A percentile compares a stretch with the other conserved stretches of the same genome.
Conservation (phyloP, 2,888 invertebrate species). For the Ypsolopha scabrella region DNA sequence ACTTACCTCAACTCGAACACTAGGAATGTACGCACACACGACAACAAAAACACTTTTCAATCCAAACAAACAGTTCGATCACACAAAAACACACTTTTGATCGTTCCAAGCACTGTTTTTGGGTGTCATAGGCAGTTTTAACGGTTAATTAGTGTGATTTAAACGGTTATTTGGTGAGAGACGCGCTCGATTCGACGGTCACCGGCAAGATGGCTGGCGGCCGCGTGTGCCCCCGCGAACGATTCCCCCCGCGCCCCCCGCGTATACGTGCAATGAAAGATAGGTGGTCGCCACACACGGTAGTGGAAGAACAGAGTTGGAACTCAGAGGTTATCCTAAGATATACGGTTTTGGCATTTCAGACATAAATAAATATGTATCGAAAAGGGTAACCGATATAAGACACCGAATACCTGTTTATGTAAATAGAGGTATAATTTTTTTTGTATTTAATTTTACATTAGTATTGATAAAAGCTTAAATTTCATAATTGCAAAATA, state of each 20-base stretch:
- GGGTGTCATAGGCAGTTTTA: conserved; percentile 17
- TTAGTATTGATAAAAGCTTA: too few species aligned
- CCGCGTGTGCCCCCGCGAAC: conserved; percentile 42
- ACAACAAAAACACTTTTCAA: conserved; percentile 26
- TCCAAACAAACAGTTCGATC: conserved; percentile 29
- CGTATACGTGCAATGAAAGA: conserved; percentile 69
- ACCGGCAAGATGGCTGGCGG: conserved; percentile 63
- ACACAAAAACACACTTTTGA: conserved; percentile 16
- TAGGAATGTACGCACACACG: conserved; percentile 50
- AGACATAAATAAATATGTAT: too few species aligned
- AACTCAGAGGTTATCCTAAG: conserved; percentile 33
- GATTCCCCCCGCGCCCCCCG: conserved; percentile 49
- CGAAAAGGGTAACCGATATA: too few species aligned
- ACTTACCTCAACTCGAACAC: conserved; percentile 62
- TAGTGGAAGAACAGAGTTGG: conserved; percentile 24
- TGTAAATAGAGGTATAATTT: too few species aligned
- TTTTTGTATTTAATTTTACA: too few species aligned
- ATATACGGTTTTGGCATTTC: too few species aligned
- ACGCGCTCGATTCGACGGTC: conserved; percentile 63
- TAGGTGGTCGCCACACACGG: conserved; percentile 55
- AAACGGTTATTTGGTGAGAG: conserved; percentile 53
- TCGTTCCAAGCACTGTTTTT: conserved; percentile 15
- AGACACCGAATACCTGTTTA: too few species aligned
- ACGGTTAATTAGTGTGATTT: conserved; percentile 63
- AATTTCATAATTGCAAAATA: too few species aligned